Percentiles rank a stretch among this genome's conserved stretches.
Conservation (phyloP, 2,888 invertebrate species). For the Ophion ventricosus region DNA sequence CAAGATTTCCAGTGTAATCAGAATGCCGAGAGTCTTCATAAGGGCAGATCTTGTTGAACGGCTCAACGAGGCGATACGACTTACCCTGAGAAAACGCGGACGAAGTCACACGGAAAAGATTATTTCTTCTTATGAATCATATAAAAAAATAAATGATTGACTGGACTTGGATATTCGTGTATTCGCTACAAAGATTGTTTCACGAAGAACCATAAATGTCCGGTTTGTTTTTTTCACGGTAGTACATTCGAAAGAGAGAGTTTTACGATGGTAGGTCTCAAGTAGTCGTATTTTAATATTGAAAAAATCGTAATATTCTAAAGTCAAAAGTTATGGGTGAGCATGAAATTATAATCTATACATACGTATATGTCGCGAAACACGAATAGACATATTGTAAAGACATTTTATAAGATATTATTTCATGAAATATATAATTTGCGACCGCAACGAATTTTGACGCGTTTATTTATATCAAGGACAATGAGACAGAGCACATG, state of each 20-base stretch:
- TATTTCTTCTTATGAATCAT: not conserved
- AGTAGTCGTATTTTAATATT: too few relatives aligned
- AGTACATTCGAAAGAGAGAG: not conserved
- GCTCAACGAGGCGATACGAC: not conserved
- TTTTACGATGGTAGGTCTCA: too few relatives aligned
- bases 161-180: not conserved
- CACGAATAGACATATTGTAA: too few relatives aligned
- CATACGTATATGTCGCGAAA: too few relatives aligned
- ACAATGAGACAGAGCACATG: too few relatives aligned
- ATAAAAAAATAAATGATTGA: not conserved
- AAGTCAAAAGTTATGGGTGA: too few relatives aligned
- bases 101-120: not conserved
- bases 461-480: too few relatives aligned
- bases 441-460: too few relatives aligned
- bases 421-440: too few relatives aligned
- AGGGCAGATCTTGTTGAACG: not conserved
- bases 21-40: not conserved
- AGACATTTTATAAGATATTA: too few relatives aligned
- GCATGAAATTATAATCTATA: too few relatives aligned
- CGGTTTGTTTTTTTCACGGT: not conserved
- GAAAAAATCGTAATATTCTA: too few relatives aligned
- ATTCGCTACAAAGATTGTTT: not conserved
- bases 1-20: not conserved
- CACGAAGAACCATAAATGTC: not conserved
- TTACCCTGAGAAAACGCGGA: not conserved